These are phyloP conservation scores for Eulemur rubriventer DNA, from an alignment of 2,797 vertebrate species.

Conservation along the genomic window DNA sequence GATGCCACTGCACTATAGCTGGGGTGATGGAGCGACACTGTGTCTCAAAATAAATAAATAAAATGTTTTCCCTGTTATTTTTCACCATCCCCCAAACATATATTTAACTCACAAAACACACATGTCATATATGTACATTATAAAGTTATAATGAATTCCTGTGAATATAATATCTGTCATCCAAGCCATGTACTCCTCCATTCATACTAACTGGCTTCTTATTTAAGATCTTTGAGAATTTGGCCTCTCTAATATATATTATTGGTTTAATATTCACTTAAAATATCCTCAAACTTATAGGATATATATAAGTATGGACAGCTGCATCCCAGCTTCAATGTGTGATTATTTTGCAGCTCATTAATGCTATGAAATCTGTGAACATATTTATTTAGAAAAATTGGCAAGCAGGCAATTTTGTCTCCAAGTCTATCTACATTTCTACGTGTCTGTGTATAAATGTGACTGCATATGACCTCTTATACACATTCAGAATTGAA, in stretches of 20 bases:
- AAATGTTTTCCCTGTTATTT: not conserved
- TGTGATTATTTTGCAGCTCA: slow-evolving; percentile 66
- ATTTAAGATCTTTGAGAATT: slow-evolving; percentile 47
- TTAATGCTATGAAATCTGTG: slow-evolving; percentile 73
- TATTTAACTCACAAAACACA: slow-evolving; percentile 35
- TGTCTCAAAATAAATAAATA: too few relatives aligned
- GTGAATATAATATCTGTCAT: not conserved
- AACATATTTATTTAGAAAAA: slow-evolving; percentile 69
- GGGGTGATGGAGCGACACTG: too few relatives aligned
- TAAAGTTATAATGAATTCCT: slow-evolving; percentile 10
- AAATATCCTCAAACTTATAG: slow-evolving; percentile 50
- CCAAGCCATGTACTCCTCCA: not conserved
- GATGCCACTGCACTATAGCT: too few relatives aligned
- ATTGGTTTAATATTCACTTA: slow-evolving; percentile 53
- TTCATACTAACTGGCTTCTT: slow-evolving; percentile 1
- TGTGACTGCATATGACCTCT: slow-evolving; percentile 64
- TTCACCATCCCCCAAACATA: not conserved
- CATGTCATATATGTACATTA: not conserved
- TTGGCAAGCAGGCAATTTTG: slow-evolving; percentile 59
- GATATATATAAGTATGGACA: not conserved
- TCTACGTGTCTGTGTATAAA: slow-evolving; percentile 51
- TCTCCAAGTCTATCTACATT: slow-evolving; percentile 50
- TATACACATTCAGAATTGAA: slow-evolving; percentile 36
- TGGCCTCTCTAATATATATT: slow-evolving; percentile 19
- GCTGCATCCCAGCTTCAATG: slow-evolving; percentile 47